Evolutionary conservation across 2,113 vertebrate species (phyloP).

Genomic region (Toxotes chatareus): DNA sequence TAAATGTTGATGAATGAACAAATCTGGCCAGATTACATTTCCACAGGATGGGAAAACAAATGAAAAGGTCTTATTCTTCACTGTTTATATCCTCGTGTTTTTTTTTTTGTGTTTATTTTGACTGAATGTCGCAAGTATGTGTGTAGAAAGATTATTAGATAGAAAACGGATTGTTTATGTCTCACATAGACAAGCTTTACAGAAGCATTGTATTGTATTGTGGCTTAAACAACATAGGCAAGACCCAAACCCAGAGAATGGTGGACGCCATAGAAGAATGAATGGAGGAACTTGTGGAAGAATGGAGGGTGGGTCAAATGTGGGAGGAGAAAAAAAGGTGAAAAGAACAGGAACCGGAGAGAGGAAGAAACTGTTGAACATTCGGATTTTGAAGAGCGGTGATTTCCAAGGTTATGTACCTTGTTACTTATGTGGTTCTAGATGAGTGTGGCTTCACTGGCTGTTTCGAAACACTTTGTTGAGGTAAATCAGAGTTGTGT

Average conservation of each 20-base stretch:
- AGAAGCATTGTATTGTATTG: slow-evolving; percentile 31
- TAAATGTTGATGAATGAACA: slow-evolving; percentile 17
- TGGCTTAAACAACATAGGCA: slow-evolving; percentile 24
- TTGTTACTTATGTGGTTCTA: not conserved
- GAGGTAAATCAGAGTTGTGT: slow-evolving; percentile 14
- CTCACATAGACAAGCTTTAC: slow-evolving; percentile 35
- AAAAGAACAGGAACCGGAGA: not conserved
- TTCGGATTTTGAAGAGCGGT: not conserved
- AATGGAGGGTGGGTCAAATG: slow-evolving; percentile 8
- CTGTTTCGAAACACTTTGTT: not conserved
- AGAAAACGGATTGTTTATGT: slow-evolving; percentile 49
- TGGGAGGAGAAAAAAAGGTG: no score
- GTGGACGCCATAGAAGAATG: slow-evolving; percentile 1
- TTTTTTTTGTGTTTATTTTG: slow-evolving; percentile 40
- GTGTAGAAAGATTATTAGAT: slow-evolving; percentile 19
- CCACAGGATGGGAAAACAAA: slow-evolving; percentile 45
- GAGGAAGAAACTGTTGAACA: no score
- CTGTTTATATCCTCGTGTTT: slow-evolving; percentile 14
- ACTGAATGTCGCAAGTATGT: not conserved
- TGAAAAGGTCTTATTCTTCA: not conserved
- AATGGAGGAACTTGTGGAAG: slow-evolving; percentile 30
- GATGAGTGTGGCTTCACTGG: not conserved
- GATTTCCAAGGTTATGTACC: not conserved
- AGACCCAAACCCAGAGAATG: not conserved
- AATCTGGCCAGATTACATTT: slow-evolving; percentile 37